Evolutionary conservation across 2,888 invertebrate genomes (phyloP).

Genomic region (Phrixothrix hirtus): DNA sequence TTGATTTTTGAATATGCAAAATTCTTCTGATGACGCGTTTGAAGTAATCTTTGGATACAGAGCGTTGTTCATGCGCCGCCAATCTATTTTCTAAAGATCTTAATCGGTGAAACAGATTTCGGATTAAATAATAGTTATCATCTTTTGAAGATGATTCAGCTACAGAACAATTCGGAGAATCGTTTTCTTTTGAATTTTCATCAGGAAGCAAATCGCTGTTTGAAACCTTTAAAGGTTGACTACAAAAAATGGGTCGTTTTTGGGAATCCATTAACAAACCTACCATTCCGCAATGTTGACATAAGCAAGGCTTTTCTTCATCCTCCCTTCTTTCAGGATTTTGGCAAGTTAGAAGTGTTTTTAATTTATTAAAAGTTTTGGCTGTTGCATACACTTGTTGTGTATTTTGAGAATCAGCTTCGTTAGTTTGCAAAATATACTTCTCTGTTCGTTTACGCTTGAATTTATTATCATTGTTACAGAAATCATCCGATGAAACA

Average conservation of each 20-base stretch:
- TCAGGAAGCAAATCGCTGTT: background rate
- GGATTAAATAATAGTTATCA: constrained; percentile 23
- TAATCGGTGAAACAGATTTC: constrained; percentile 43
- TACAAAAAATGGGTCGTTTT: constrained; percentile 46
- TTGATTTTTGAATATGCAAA: constrained; percentile 31
- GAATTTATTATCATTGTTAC: too few species aligned
- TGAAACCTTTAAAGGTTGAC: background rate
- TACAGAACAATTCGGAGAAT: too few species aligned
- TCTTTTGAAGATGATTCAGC: background rate
- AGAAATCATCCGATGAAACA: background rate
- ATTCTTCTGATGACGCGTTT: constrained; percentile 51
- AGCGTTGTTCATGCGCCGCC: constrained; percentile 47
- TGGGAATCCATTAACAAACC: constrained; percentile 51
- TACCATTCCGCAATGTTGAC: constrained; percentile 52
- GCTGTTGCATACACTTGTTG: constrained; percentile 47
- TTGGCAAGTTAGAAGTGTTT: constrained; percentile 43
- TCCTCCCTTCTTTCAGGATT: constrained; percentile 36
- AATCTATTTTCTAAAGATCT: constrained; percentile 46
- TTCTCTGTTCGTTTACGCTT: constrained; percentile 3
- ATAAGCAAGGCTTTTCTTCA: constrained; percentile 48
- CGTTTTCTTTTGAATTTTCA: background rate
- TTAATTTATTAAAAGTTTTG: constrained; percentile 43
- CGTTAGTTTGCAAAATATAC: background rate
- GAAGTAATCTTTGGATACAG: constrained; percentile 53
- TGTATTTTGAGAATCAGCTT: constrained; percentile 1